These are phyloP conservation scores for Isotomurus palustris DNA, from an alignment of 2,888 invertebrate genomes.

Conservation along the genomic window DNA sequence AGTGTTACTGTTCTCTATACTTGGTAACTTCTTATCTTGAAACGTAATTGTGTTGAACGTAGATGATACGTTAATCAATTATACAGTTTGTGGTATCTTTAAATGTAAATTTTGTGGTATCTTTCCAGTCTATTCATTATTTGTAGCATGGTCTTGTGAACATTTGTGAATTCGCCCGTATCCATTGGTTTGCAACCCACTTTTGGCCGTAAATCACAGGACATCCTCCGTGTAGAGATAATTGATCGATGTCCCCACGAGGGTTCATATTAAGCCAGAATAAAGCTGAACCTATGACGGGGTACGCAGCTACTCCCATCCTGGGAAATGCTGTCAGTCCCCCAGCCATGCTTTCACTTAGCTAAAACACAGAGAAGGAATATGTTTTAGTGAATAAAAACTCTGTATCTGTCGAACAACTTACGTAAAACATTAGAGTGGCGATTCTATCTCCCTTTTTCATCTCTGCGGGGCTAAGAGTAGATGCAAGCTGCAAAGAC, in stretches of 20 bases:
- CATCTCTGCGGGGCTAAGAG: constrained; percentile 2
- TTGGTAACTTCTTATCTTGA: too few species aligned
- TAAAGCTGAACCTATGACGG: constrained; percentile 50
- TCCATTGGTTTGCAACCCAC: constrained; percentile 45
- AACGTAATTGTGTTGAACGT: too few species aligned
- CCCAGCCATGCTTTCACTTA: constrained; percentile 42
- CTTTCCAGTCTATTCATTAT: too few species aligned
- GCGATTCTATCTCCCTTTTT: constrained; percentile 38
- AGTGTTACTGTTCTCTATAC: too few species aligned
- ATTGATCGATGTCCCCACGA: constrained; percentile 50
- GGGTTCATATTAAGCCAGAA: constrained; percentile 52
- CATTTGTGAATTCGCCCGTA: constrained; percentile 41
- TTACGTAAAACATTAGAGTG: constrained; percentile 41
- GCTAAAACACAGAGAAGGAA: constrained; percentile 15
- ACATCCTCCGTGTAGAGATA: constrained; percentile 37
- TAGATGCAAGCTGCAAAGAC: neutral
- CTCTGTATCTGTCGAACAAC: neutral
- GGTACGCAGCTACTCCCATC: constrained; percentile 46
- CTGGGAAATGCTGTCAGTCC: constrained; percentile 48
- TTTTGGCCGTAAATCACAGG: constrained; percentile 43
- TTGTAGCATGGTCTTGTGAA: constrained; percentile 19
- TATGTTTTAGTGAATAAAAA: neutral
- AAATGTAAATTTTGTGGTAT: too few species aligned
- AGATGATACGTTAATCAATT: too few species aligned
- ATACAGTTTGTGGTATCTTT: too few species aligned